Evolutionary conservation across 2,797 vertebrate genomes (phyloP).

Genomic region (Periophthalmus magnuspinnatus): DNA sequence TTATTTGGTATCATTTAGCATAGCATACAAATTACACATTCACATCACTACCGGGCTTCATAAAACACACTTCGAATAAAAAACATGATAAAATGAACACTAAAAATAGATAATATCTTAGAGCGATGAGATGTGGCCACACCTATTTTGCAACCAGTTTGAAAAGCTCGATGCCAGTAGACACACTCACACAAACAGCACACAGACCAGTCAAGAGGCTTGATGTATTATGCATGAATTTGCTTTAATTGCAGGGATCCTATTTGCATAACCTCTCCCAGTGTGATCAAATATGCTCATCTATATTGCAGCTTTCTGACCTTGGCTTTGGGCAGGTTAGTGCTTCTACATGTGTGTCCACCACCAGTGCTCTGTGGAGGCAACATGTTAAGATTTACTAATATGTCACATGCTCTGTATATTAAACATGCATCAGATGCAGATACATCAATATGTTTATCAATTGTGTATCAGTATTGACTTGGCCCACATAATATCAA

Average conservation of each 20-base stretch:
- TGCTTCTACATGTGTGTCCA: conserved; percentile 16
- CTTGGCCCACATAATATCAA: not conserved
- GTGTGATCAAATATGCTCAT: conserved; percentile 69
- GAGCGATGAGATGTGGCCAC: conserved; percentile 25
- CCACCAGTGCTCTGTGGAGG: conserved; percentile 5
- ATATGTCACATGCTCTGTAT: conserved; percentile 6
- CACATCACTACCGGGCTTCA: not conserved
- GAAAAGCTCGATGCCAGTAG: conserved; percentile 35
- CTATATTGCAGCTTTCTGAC: conserved; percentile 60
- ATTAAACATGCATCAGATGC: not conserved
- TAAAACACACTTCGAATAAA: not conserved
- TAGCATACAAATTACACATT: conserved; percentile 2
- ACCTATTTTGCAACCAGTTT: conserved; percentile 41
- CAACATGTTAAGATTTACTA: conserved; percentile 29
- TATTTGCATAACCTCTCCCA: conserved; percentile 71
- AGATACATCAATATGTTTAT: not conserved
- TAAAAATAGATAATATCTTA: conserved; percentile 29
- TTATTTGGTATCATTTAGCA: not conserved
- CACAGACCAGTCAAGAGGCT: conserved; percentile 34
- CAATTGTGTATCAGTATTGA: not conserved
- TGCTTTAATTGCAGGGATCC: conserved; percentile 63
- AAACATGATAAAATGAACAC: conserved; percentile 4
- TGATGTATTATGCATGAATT: conserved; percentile 74
- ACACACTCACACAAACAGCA: conserved; percentile 24
- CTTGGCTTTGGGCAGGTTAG: conserved; percentile 60